Conservation (phyloP, 2,797 vertebrate species). For the Danio jaintianensis region DNA sequence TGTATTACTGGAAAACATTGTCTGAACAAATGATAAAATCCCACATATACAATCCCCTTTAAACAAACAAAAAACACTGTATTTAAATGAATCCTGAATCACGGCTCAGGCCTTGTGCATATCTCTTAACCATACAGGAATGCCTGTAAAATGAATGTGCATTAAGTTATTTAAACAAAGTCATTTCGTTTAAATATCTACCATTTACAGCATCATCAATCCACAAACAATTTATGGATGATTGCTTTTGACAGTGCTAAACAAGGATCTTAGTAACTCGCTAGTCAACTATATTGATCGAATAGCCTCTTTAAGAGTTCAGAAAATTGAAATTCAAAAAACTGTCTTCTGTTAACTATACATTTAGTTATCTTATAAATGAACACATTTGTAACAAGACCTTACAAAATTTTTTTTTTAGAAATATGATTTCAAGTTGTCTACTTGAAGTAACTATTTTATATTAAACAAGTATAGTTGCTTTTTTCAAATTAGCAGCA, state of each 20-base stretch:
- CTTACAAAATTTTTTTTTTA: conserved; percentile 5
- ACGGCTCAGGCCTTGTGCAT: neutral
- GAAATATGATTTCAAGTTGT: neutral
- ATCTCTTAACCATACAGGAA: neutral
- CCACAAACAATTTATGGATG: neutral
- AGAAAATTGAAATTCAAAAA: too few species aligned
- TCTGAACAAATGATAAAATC: conserved; percentile 1
- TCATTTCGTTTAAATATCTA: neutral
- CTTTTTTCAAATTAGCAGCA: conserved; percentile 11
- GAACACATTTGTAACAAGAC: neutral
- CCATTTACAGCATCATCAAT: neutral
- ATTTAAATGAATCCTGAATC: neutral
- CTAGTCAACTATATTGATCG: neutral
- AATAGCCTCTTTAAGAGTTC: neutral
- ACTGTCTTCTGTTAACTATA: neutral
- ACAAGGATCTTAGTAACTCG: neutral
- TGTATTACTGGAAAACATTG: neutral
- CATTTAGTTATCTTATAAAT: neutral
- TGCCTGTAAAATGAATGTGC: neutral
- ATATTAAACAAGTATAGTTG: neutral
- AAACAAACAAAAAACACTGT: neutral
- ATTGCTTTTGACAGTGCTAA: neutral
- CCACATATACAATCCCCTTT: neutral
- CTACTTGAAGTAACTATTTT: neutral
- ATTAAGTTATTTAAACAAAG: neutral